Evolutionary conservation across 1,140 invertebrate species (phyloP), one percentile per base, ranked within the genome.

Genomic region (Sycophila sp.): DNA sequence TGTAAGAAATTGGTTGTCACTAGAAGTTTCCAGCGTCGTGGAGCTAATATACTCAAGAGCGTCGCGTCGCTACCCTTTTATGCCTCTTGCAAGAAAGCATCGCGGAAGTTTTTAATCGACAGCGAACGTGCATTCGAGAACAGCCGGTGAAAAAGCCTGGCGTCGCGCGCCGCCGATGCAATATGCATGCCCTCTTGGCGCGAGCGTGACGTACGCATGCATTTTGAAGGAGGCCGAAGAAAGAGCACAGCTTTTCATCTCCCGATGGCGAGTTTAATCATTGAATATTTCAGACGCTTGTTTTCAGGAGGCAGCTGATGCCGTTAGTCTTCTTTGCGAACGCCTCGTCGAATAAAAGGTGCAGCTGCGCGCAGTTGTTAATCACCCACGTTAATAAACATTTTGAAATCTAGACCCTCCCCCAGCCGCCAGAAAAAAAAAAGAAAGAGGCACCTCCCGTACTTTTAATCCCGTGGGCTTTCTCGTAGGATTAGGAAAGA

Each of bases 341-440:
- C n/a, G n/a, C n/a, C n/a, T n/a, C 42, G 19, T 11, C 6, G n/a
- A 22, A 22, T 8, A 47, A 47, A 30, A 30, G 1, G 24, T n/a
- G 13, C 49, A 30, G 24, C 15, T 13, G 24, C 22, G 28, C 28
- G 49, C 28, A 53, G 28, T 22, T 22, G 26, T 40, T 62, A 62
- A 62, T 62, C 15, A 62, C 26, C 38, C 15, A 62, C 59, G 47
- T 62, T 40, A 62, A 62, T 62, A 26, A 11, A 62, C 38, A 58
- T 58, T 58, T 58, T 24, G 6, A 58, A 58, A 38, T 58, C 13
- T 36, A 13, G n/a, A n/a, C n/a, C 2, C 28, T 10, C 19, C 42
- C 19, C 0, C 17, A 4, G 42, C 17, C 15, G 11, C 15, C 7
- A 0, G 7, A 19, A 11, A 22, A 13, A 15, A 17, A 51, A 51